Percentiles rank a stretch among this genome's conserved stretches.
These are phyloP conservation scores for Urocitellus parryii DNA, from an alignment of 2,113 vertebrate genomes.

Conservation along the genomic window DNA sequence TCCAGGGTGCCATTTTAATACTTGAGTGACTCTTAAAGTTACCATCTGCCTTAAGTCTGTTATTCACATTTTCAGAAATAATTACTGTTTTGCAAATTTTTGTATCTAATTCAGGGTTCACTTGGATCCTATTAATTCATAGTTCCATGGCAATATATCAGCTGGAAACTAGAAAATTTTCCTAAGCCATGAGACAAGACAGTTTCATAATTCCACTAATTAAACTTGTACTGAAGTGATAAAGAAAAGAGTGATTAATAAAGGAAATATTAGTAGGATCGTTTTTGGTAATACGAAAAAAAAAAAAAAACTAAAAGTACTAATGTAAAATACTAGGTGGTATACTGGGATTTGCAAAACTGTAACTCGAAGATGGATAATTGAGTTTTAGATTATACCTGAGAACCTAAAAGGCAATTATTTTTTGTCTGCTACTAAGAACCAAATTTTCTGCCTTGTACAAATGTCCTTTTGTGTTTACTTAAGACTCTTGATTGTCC, in stretches of 20 bases:
- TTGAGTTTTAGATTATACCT: not conserved
- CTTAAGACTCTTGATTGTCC: not conserved
- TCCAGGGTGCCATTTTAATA: conserved; percentile 32
- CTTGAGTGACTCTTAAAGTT: not conserved
- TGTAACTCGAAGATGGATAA: not conserved
- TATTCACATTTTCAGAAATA: conserved; percentile 9
- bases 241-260: not conserved
- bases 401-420: not conserved
- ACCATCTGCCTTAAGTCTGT: not conserved
- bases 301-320: not conserved
- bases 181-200: not conserved
- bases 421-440: not conserved
- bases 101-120: not conserved
- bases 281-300: not conserved
- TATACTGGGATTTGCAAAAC: not conserved
- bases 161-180: not conserved
- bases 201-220: not conserved
- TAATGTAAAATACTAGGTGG: not conserved
- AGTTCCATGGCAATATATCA: not conserved
- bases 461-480: conserved; percentile 7
- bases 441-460: not conserved
- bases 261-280: not conserved
- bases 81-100: not conserved
- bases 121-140: conserved; percentile 41
- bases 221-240: not conserved